These are phyloP conservation scores for Neoniphon sammara DNA, from an alignment of 2,797 vertebrate species.

Conservation along the genomic window DNA sequence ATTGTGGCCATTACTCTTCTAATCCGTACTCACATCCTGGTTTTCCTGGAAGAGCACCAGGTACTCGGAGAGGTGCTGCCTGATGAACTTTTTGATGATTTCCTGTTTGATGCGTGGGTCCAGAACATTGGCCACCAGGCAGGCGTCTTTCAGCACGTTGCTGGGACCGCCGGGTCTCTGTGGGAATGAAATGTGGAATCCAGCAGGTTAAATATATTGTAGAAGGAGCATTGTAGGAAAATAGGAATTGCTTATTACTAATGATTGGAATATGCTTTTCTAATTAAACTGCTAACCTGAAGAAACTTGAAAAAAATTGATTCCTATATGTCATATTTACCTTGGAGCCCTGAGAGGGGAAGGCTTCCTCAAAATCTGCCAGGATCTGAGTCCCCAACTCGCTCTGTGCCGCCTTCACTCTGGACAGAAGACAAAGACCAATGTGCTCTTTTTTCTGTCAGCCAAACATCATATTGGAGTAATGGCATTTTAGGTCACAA, in stretches of 20 bases:
- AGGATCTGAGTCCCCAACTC: constrained; percentile 98
- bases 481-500: constrained; percentile 1
- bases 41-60: constrained; percentile 99
- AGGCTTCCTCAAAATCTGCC: constrained; percentile 97
- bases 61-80: constrained; percentile 97
- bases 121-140: constrained; percentile 94
- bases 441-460: constrained; percentile 7
- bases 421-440: constrained; percentile 58
- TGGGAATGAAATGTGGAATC: constrained; percentile 1
- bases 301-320: not conserved
- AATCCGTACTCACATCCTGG: constrained; percentile 90
- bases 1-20: not conserved
- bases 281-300: not conserved
- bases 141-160: constrained; percentile 95
- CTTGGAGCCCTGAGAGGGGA: constrained; percentile 97
- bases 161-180: constrained; percentile 95
- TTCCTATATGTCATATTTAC: constrained; percentile 72
- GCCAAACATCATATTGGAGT: not conserved
- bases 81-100: constrained; percentile 99
- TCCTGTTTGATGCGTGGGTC: constrained; percentile 97
- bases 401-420: constrained; percentile 96
- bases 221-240: not conserved
- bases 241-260: not conserved
- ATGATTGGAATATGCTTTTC: not conserved
- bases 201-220: not conserved